These are phyloP conservation scores for Ormyrus nitidulus DNA, from an alignment of 2,888 invertebrate species.

Conservation along the genomic window DNA sequence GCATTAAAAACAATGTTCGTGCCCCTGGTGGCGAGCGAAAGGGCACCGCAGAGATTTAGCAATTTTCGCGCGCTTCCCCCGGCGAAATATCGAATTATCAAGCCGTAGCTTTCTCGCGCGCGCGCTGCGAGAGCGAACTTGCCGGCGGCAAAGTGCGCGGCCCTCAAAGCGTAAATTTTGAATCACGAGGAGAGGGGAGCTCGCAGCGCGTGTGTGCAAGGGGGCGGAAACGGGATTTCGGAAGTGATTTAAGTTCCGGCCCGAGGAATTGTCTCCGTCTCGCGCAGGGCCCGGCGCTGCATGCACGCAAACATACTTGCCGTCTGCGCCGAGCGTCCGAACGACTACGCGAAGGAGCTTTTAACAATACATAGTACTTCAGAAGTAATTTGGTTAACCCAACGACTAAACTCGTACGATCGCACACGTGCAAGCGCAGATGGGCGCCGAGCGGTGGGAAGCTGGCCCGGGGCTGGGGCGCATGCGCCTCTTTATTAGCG, in stretches of 20 bases:
- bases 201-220: conserved; percentile 27
- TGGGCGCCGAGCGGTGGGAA: background rate
- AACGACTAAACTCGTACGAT: conserved; percentile 53
- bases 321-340: background rate
- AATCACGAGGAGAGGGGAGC: conserved; percentile 41
- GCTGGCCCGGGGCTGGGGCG: conserved; percentile 54
- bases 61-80: conserved; percentile 24
- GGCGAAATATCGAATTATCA: conserved; percentile 51
- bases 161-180: conserved; percentile 51
- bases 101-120: conserved; percentile 2
- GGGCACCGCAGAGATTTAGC: conserved; percentile 30
- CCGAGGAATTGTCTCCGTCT: background rate
- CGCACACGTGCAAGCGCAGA: conserved; percentile 14
- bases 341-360: conserved; percentile 40
- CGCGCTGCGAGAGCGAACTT: background rate
- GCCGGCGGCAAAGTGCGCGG: conserved; percentile 10
- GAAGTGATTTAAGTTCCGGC: conserved; percentile 27
- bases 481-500: conserved; percentile 72
- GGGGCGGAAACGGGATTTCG: conserved; percentile 54
- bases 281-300: background rate
- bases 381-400: conserved; percentile 56
- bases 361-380: conserved; percentile 54
- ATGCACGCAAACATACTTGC: background rate
- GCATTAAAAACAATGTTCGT: conserved; percentile 48
- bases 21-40: background rate